Evolutionary conservation across 2,888 invertebrate species (phyloP).

Genomic region (Lochmaea capreae): DNA sequence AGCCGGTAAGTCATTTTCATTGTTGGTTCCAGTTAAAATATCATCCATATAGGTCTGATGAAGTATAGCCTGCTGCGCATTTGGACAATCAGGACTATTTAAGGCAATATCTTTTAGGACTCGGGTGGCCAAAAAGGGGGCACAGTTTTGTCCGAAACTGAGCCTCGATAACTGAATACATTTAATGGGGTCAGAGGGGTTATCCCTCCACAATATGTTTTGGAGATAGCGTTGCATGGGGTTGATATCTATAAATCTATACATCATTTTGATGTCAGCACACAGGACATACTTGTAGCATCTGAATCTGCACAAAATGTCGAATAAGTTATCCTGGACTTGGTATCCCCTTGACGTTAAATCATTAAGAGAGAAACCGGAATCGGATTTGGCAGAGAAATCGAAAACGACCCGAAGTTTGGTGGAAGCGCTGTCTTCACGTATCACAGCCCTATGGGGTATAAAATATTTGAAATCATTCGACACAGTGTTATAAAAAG

Average conservation of each 20-base stretch:
- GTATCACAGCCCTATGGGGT: too few species aligned
- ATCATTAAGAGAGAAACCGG: too few species aligned
- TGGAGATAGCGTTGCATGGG: background rate
- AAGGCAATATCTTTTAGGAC: background rate
- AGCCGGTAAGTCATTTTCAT: too few species aligned
- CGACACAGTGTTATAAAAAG: too few species aligned
- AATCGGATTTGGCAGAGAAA: too few species aligned
- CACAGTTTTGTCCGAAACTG: slow-evolving; percentile 4
- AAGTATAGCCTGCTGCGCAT: background rate
- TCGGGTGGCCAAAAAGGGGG: background rate
- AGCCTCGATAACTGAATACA: background rate
- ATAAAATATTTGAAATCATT: too few species aligned
- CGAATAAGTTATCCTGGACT: background rate
- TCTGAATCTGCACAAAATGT: background rate
- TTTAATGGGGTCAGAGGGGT: background rate
- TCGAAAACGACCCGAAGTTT: too few species aligned
- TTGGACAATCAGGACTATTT: background rate
- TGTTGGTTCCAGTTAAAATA: background rate
- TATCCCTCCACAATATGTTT: background rate
- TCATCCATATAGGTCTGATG: slow-evolving; percentile 1
- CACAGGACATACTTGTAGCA: background rate
- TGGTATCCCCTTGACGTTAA: too few species aligned
- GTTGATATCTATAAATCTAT: background rate
- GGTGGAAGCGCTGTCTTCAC: too few species aligned
- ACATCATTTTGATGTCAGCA: slow-evolving; percentile 1